A percentile compares a stretch with the other conserved stretches of the same genome.
Evolutionary conservation across 1,140 invertebrate species (phyloP).

Genomic region (Notospermus geniculatus): DNA sequence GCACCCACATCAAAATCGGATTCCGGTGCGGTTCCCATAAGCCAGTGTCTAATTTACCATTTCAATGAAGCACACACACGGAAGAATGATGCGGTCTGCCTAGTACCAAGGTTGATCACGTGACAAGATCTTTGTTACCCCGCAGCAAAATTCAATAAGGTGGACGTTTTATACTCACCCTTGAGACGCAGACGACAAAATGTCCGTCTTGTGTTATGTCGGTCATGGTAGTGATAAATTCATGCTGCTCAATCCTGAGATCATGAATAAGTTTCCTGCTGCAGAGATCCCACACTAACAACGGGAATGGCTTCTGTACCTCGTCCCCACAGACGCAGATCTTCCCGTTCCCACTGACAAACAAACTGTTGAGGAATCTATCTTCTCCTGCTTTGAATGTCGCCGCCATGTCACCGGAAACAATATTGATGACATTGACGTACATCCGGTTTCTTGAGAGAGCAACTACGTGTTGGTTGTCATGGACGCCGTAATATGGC

Average conservation of each 20-base stretch:
- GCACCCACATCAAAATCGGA: no score
- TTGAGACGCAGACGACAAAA: constrained; percentile 64
- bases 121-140: neutral
- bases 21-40: no score
- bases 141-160: neutral
- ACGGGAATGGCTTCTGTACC: constrained; percentile 84
- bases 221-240: constrained; percentile 78
- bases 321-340: constrained; percentile 86
- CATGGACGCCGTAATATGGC: constrained; percentile 82
- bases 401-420: constrained; percentile 76
- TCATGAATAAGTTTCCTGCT: constrained; percentile 82
- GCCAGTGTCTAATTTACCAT: no score
- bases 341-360: constrained; percentile 82
- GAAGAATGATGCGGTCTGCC: no score
- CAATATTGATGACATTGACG: constrained; percentile 78
- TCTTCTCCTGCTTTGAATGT: constrained; percentile 76
- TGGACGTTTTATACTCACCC: constrained; percentile 48
- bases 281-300: constrained; percentile 82
- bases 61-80: no score
- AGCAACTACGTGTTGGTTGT: constrained; percentile 73
- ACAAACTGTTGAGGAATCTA: constrained; percentile 80
- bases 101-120: no score
- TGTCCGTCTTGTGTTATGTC: constrained; percentile 83
- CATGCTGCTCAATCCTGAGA: constrained; percentile 81
- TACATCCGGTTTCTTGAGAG: constrained; percentile 85